A percentile compares a stretch with the other conserved stretches of the same genome.
These are phyloP conservation scores for Simalia tracyae DNA, from an alignment of 2,797 vertebrate species.

Conservation along the genomic window DNA sequence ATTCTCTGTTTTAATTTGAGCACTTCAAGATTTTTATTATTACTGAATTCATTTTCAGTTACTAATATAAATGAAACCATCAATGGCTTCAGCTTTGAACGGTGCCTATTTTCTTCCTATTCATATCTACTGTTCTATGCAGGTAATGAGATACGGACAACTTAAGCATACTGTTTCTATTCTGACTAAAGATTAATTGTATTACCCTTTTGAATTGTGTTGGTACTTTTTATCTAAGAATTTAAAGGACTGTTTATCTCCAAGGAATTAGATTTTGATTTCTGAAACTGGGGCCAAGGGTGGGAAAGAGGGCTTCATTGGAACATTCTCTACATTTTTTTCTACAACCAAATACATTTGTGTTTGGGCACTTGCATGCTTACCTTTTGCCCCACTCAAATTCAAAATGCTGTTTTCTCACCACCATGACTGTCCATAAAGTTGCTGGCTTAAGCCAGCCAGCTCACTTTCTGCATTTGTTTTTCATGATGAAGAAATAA, in stretches of 20 bases:
- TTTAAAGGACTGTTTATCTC: neutral
- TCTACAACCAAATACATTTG: neutral
- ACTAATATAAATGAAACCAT: neutral
- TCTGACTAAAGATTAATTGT: neutral
- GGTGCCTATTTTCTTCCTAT: neutral
- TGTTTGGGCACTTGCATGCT: neutral
- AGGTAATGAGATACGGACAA: neutral
- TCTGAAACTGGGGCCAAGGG: neutral
- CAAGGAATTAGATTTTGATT: neutral
- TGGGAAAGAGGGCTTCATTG: neutral
- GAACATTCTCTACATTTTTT: neutral
- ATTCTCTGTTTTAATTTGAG: neutral
- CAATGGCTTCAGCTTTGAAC: neutral
- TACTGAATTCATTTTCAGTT: neutral
- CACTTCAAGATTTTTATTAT: neutral
- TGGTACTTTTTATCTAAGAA: neutral
- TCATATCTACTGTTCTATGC: neutral
- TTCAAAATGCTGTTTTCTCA: neutral
- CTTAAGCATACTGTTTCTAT: neutral
- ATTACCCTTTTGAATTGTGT: neutral
- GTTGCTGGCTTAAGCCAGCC: neutral
- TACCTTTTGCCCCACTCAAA: neutral
- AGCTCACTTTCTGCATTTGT: neutral
- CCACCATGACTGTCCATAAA: neutral
- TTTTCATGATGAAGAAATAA: neutral